Conservation (phyloP, 2,888 invertebrate species). For the Dasypolia templi region DNA sequence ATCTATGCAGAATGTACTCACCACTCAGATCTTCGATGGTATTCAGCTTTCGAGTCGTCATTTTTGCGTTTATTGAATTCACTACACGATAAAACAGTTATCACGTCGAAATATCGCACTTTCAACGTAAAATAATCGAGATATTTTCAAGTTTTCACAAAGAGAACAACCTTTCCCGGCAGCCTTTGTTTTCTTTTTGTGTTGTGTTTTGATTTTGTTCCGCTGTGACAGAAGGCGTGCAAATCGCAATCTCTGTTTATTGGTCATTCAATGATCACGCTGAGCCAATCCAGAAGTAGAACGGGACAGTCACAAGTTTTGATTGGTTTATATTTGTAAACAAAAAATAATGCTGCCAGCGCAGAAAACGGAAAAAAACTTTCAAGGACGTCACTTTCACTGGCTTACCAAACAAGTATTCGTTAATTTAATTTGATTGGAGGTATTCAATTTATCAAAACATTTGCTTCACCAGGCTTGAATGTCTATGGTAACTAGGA, state of each 20-base stretch:
- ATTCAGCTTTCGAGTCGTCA: constrained; percentile 87
- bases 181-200: constrained; percentile 80
- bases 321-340: constrained; percentile 75
- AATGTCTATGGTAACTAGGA: constrained; percentile 20
- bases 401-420: neutral
- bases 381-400: constrained; percentile 59
- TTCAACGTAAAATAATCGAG: constrained; percentile 61
- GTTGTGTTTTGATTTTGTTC: constrained; percentile 72
- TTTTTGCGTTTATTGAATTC: constrained; percentile 70
- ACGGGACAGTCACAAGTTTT: constrained; percentile 37
- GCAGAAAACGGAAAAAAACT: constrained; percentile 28
- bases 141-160: constrained; percentile 65
- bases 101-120: constrained; percentile 66
- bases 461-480: too few relatives aligned
- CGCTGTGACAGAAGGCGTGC: constrained; percentile 70
- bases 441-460: too few relatives aligned
- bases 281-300: constrained; percentile 47
- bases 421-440: neutral
- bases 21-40: constrained; percentile 88
- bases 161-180: constrained; percentile 61
- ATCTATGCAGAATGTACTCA: constrained; percentile 80
- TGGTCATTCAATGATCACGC: constrained; percentile 43
- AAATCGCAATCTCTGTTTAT: constrained; percentile 64
- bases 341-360: constrained; percentile 68
- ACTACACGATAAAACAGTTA: constrained; percentile 66